These are phyloP conservation scores for Sebastes baramenuke DNA, from an alignment of 2,797 vertebrate genomes.

Conservation along the genomic window DNA sequence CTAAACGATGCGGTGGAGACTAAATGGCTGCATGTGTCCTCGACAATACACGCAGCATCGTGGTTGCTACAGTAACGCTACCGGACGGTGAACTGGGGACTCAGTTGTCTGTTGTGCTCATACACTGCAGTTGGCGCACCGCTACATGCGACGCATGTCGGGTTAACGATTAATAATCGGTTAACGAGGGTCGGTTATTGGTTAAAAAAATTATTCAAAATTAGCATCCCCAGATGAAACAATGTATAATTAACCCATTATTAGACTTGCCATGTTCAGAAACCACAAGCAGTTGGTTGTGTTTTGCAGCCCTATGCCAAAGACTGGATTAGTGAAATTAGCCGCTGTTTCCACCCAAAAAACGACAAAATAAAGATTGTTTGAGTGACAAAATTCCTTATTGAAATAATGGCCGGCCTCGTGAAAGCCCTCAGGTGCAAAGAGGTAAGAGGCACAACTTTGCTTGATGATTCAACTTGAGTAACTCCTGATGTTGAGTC, in stretches of 20 bases:
- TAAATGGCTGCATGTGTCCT: too few relatives aligned
- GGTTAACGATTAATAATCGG: too few relatives aligned
- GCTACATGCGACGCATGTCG: too few relatives aligned
- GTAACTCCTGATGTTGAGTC: constrained; percentile 68
- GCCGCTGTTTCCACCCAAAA: not conserved
- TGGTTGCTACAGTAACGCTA: too few relatives aligned
- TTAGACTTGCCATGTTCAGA: not conserved
- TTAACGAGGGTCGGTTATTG: too few relatives aligned
- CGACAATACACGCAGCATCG: too few relatives aligned
- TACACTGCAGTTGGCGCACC: too few relatives aligned
- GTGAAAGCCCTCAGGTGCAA: constrained; percentile 50
- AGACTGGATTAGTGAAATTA: not conserved
- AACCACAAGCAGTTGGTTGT: not conserved
- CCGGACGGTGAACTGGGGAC: too few relatives aligned
- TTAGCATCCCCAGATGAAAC: not conserved
- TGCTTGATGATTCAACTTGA: constrained; percentile 52
- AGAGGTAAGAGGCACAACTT: not conserved
- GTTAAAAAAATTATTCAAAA: too few relatives aligned
- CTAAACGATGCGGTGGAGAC: too few relatives aligned
- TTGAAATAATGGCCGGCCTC: not conserved
- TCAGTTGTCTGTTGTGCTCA: too few relatives aligned
- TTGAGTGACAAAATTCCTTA: constrained; percentile 9
- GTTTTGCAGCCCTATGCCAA: not conserved
- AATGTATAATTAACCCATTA: not conserved
- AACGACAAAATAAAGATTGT: not conserved